A percentile compares a stretch with the other conserved stretches of the same genome.
Conservation (phyloP, 2,797 vertebrate genomes). For the Betta splendens region DNA sequence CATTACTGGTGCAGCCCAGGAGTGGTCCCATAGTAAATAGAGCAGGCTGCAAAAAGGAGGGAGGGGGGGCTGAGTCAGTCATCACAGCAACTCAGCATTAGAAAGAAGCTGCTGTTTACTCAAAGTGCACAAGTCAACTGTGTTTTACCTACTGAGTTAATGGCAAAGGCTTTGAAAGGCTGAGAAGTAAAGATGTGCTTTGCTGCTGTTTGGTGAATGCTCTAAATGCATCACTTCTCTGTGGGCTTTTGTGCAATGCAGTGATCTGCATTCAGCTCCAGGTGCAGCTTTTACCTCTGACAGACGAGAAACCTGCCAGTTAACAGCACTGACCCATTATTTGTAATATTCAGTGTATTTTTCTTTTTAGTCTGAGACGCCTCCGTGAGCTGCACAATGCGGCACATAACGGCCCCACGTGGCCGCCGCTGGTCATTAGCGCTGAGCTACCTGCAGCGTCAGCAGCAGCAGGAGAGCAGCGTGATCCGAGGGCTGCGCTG, state of each 20-base stretch:
- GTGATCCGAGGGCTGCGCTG: slow-evolving; percentile 10
- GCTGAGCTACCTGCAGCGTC: slow-evolving; percentile 60
- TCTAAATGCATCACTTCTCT: slow-evolving; percentile 26
- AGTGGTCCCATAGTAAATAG: slow-evolving; percentile 11
- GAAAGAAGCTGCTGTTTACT: too few species aligned
- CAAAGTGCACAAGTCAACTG: not conserved
- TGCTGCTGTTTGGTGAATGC: too few species aligned
- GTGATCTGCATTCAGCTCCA: slow-evolving; percentile 25
- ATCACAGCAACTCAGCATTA: not conserved
- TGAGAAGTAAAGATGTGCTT: too few species aligned
- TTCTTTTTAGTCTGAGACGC: slow-evolving; percentile 3
- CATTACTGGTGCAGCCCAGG: slow-evolving; percentile 33
- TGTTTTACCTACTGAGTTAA: not conserved
- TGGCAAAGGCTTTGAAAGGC: too few species aligned
- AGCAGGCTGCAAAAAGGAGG: too few species aligned
- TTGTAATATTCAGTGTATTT: slow-evolving; percentile 5
- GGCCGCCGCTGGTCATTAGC: slow-evolving; percentile 44
- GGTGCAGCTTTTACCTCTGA: slow-evolving; percentile 30
- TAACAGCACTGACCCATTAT: slow-evolving; percentile 18
- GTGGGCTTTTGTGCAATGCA: slow-evolving; percentile 49
- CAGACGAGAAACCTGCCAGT: slow-evolving; percentile 14
- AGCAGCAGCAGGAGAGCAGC: slow-evolving; percentile 57
- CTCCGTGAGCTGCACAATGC: slow-evolving; percentile 36
- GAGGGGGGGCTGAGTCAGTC: slow-evolving; percentile 14
- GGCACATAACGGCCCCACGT: slow-evolving; percentile 55